Conservation (phyloP, 2,888 invertebrate species). For the Bembecia ichneumoniformis region DNA sequence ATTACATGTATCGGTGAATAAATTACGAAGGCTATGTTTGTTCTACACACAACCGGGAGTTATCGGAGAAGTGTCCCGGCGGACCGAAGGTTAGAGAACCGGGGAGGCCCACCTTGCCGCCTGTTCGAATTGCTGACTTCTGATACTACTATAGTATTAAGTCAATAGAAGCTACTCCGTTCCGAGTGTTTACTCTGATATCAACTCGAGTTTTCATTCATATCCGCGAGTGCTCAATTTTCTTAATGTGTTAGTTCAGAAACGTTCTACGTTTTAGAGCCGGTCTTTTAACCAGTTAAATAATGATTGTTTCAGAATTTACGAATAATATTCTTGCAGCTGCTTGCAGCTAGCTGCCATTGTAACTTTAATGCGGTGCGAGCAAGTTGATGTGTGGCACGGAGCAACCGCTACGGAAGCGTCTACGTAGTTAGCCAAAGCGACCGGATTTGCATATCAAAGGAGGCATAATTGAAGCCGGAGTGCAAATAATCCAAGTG, state of each 20-base stretch:
- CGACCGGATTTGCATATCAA: conserved; percentile 68
- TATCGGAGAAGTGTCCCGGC: not conserved
- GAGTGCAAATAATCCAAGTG: conserved; percentile 66
- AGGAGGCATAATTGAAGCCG: conserved; percentile 63
- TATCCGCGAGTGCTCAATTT: conserved; percentile 7
- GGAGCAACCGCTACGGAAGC: conserved; percentile 39
- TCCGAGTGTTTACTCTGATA: conserved; percentile 30
- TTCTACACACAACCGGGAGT: not conserved
- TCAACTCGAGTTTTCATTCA: conserved; percentile 21
- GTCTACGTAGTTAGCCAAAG: conserved; percentile 65
- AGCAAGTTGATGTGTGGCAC: not conserved
- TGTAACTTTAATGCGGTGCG: not conserved
- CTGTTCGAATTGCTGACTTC: not conserved
- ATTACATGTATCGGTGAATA: no score
- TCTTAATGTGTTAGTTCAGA: not conserved
- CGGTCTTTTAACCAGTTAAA: no score
- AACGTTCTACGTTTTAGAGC: no score
- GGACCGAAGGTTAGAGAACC: not conserved
- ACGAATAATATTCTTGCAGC: not conserved
- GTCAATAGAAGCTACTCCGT: conserved; percentile 44
- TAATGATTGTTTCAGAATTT: not conserved
- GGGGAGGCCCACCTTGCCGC: not conserved
- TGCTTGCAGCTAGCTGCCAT: not conserved
- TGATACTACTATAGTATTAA: conserved; percentile 19
- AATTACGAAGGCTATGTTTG: no score